Evolutionary conservation across 2,888 invertebrate genomes (phyloP), one percentile per base, ranked within the genome.

Genomic region (Camptogramma bilineatum): DNA sequence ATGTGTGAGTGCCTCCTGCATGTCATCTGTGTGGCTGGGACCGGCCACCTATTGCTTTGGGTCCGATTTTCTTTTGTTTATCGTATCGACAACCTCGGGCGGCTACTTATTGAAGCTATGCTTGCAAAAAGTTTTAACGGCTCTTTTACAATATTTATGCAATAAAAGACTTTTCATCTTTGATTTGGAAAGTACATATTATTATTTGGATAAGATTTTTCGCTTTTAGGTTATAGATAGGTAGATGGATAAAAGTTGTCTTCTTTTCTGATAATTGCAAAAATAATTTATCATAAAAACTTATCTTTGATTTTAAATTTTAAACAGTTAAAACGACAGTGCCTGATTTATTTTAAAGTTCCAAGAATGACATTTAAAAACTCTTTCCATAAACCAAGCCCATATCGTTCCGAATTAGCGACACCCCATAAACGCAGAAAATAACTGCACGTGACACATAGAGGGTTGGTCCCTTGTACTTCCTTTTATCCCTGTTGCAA

Each of bases 21-120:
- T 64, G 54, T 66, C 59, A 60, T 68, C 69, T 64, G 73, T 67
- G 70, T 70, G 66, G 69, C 66, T 78, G 60, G 72, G 66, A 56
- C 67, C 73, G 79, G 80, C 83, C 81, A 80, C 85, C 80, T 81
- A 76, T 76, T 73, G 81, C 71, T 80, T 76, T 62, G 78, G 79
- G 78, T 74, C 75, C 76, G 81, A 82, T 84, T 82, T 76, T 79
- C 85, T 88, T 90, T 90, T 90, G 88, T 90, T 88, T 89, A 84
- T 85, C 78, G 77, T 72, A 70, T 78, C 76, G 77, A 71, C 76
- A 75, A 73, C 77, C 74, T 59, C 64, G 62, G 50, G 66, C 66
- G 62, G 71, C 73, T 74, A 73, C 73, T 70, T 79, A 72, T 62
- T 67, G 62, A 56, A 52, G 57, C 39, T 47, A 56, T 51, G 57